Conservation (phyloP, 2,797 vertebrate genomes). For the Enteromius thamalakanensis region DNA sequence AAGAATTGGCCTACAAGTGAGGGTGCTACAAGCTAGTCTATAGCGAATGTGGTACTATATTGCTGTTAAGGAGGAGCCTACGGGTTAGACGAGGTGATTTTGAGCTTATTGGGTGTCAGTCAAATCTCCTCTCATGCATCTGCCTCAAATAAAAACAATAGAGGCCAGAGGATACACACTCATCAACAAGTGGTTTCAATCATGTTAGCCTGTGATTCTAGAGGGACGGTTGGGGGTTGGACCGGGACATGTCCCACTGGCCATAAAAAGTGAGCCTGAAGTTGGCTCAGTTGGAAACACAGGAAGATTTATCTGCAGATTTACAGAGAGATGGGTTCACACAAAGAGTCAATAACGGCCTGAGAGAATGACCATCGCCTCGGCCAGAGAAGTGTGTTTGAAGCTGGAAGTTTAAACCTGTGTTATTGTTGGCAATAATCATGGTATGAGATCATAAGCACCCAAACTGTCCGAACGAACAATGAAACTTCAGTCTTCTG, state of each 20-base stretch:
- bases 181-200: constrained; percentile 59
- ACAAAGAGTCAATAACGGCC: constrained; percentile 26
- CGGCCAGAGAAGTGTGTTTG: constrained; percentile 31
- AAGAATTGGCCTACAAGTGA: constrained; percentile 38
- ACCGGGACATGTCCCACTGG: constrained; percentile 36
- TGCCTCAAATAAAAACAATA: constrained; percentile 39
- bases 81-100: constrained; percentile 26
- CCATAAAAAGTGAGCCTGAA: constrained; percentile 37
- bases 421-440: constrained; percentile 26
- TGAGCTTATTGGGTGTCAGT: constrained; percentile 52
- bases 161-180: constrained; percentile 44
- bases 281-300: constrained; percentile 31
- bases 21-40: constrained; percentile 12
- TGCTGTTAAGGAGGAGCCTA: neutral
- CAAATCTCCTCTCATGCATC: constrained; percentile 44
- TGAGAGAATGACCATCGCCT: constrained; percentile 40
- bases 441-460: constrained; percentile 18
- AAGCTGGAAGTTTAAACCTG: constrained; percentile 25
- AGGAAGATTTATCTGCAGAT: constrained; percentile 34
- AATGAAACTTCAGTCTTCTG: neutral
- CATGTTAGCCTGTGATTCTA: constrained; percentile 34
- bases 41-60: neutral
- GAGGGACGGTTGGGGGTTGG: constrained; percentile 29
- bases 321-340: constrained; percentile 17
- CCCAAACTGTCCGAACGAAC: constrained; percentile 20